Conservation (phyloP, 2,113 vertebrate genomes). For the Seriola quinqueradiata region DNA sequence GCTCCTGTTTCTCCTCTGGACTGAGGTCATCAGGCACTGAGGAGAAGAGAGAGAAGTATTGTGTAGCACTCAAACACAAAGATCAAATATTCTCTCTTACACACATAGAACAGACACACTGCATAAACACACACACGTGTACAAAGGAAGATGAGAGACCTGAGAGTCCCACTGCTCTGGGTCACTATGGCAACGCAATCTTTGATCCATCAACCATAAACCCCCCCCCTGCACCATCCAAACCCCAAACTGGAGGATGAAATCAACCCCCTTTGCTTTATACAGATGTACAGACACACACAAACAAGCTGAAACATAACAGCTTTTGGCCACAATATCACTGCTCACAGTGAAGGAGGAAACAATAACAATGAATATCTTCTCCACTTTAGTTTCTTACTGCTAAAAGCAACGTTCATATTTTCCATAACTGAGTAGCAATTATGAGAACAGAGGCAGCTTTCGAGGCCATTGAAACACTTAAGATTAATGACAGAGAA, state of each 20-base stretch:
- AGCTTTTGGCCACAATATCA: neutral
- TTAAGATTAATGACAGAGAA: neutral
- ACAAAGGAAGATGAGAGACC: conserved; percentile 9
- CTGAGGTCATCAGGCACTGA: conserved; percentile 95
- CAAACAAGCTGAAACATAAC: neutral
- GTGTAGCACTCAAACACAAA: conserved; percentile 19
- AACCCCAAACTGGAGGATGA: conserved; percentile 25
- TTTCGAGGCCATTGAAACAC: neutral
- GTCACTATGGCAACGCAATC: conserved; percentile 59
- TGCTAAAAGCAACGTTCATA: neutral
- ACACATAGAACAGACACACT: conserved; percentile 18
- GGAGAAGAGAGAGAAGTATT: conserved; percentile 27
- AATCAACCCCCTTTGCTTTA: conserved; percentile 38
- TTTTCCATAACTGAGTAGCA: neutral
- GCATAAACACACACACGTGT: conserved; percentile 1
- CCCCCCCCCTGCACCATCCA: conserved; percentile 2
- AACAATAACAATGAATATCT: neutral
- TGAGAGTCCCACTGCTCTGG: conserved; percentile 45
- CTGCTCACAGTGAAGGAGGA: too few relatives aligned
- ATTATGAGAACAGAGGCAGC: neutral
- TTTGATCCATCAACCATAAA: conserved; percentile 47
- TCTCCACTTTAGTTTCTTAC: neutral
- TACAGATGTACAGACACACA: conserved; percentile 4
- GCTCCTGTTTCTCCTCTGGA: conserved; percentile 94
- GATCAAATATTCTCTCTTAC: conserved; percentile 28